phyloP scores from a whole-genome alignment of 2,888 invertebrate species.

The Agonopterix arenella region DNA sequence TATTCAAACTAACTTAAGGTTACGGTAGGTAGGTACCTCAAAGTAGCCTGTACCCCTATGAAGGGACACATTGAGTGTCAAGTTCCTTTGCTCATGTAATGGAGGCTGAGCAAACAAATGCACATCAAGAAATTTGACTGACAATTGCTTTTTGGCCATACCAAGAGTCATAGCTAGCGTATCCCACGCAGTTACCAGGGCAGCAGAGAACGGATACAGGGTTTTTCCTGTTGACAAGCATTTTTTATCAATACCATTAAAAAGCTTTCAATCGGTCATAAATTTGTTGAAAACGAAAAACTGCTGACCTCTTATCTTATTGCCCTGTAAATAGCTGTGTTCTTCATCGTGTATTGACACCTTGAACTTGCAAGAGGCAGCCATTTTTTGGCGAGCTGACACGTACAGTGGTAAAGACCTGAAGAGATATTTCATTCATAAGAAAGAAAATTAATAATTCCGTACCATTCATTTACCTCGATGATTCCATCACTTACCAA shows the following conservation, averaged over 20 bases:
- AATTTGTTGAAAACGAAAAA: background rate
- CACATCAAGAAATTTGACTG: constrained; percentile 82
- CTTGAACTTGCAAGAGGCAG: background rate
- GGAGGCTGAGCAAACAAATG: constrained; percentile 79
- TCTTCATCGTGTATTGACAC: constrained; percentile 22
- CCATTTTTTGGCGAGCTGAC: constrained; percentile 21
- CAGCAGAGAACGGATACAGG: constrained; percentile 86
- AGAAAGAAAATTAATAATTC: background rate
- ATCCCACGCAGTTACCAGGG: constrained; percentile 83
- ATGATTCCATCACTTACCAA: constrained; percentile 56
- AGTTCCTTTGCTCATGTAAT: constrained; percentile 61
- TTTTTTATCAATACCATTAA: background rate
- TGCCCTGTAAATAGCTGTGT: constrained; percentile 85
- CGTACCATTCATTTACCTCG: too few relatives aligned
- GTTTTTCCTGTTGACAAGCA: constrained; percentile 66
- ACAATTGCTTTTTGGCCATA: constrained; percentile 74
- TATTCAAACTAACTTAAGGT: background rate
- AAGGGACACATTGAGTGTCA: constrained; percentile 74
- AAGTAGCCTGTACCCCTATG: constrained; percentile 79
- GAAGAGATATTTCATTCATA: background rate
- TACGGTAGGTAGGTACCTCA: constrained; percentile 49
- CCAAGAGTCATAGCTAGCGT: constrained; percentile 78
- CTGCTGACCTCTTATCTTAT: constrained; percentile 46
- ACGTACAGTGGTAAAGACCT: constrained; percentile 35
- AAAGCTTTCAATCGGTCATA: background rate